Evolutionary conservation across 2,797 vertebrate genomes (phyloP).

Genomic region (Hippoglossus hippoglossus): DNA sequence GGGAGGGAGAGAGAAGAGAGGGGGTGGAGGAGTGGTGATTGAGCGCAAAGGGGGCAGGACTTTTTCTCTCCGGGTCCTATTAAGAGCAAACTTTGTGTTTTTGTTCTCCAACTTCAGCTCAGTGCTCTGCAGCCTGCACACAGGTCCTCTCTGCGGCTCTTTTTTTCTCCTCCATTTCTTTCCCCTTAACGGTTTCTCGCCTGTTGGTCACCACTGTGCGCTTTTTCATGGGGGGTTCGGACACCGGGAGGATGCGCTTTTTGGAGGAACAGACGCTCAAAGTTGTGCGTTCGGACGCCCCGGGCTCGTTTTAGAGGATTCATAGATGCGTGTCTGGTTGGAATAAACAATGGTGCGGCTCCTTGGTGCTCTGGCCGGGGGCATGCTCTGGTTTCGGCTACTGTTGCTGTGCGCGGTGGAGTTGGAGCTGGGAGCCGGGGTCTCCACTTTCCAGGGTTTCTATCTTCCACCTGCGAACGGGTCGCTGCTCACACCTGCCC

Average conservation of each 20-base stretch:
- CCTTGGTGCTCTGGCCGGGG: slow-evolving; percentile 62
- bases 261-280: slow-evolving; percentile 42
- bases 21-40: slow-evolving; percentile 74
- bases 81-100: slow-evolving; percentile 89
- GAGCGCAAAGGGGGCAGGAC: slow-evolving; percentile 85
- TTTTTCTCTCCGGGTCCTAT: slow-evolving; percentile 80
- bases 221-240: slow-evolving; percentile 56
- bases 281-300: slow-evolving; percentile 54
- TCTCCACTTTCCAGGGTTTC: slow-evolving; percentile 68
- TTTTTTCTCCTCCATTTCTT: background rate
- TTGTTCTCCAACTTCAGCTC: slow-evolving; percentile 86
- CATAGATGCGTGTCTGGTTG: slow-evolving; percentile 54
- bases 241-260: slow-evolving; percentile 77
- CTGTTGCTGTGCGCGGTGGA: slow-evolving; percentile 74
- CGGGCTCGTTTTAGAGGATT: slow-evolving; percentile 57
- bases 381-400: slow-evolving; percentile 70
- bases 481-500: slow-evolving; percentile 77
- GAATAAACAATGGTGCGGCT: slow-evolving; percentile 77
- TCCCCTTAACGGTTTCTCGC: slow-evolving; percentile 51
- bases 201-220: slow-evolving; percentile 36
- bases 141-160: slow-evolving; percentile 34
- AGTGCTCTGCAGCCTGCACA: slow-evolving; percentile 62
- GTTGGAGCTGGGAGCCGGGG: slow-evolving; percentile 55
- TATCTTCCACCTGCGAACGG: slow-evolving; percentile 79
- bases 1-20: slow-evolving; percentile 26